These are phyloP conservation scores for Drosophila funebris DNA, from an alignment of 1,140 invertebrate species.

Conservation along the genomic window DNA sequence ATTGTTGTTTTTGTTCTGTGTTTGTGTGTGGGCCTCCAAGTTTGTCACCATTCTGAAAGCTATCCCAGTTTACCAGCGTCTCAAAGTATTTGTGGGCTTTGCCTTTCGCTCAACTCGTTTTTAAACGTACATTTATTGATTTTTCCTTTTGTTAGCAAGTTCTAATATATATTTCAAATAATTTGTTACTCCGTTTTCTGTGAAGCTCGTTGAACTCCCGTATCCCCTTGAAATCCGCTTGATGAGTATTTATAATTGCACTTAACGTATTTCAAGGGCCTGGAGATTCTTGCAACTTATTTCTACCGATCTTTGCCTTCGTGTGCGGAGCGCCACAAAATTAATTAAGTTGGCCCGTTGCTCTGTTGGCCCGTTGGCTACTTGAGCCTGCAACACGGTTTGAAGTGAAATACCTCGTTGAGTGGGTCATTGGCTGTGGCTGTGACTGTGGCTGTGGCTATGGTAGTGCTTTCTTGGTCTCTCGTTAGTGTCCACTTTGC, in stretches of 20 bases:
- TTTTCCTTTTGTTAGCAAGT: constrained; percentile 40
- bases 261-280: constrained; percentile 51
- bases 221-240: constrained; percentile 51
- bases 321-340: constrained; percentile 35
- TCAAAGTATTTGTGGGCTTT: constrained; percentile 50
- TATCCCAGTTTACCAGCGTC: constrained; percentile 14
- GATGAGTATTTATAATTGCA: constrained; percentile 77
- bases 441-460: neutral
- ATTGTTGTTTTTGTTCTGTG: constrained; percentile 11
- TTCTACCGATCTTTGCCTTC: neutral
- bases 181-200: constrained; percentile 38
- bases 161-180: constrained; percentile 34
- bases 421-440: constrained; percentile 41
- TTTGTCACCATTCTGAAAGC: constrained; percentile 53
- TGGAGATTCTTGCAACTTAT: constrained; percentile 3
- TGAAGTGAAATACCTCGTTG: constrained; percentile 50
- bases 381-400: constrained; percentile 34
- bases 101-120: constrained; percentile 50
- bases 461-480: constrained; percentile 18
- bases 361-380: constrained; percentile 8
- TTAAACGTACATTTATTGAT: constrained; percentile 71
- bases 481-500: constrained; percentile 38
- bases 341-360: constrained; percentile 68
- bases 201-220: constrained; percentile 10
- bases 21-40: constrained; percentile 38